Base-by-base conservation (phyloP, 1,140 invertebrate species). In the Heliconius himera region DNA sequence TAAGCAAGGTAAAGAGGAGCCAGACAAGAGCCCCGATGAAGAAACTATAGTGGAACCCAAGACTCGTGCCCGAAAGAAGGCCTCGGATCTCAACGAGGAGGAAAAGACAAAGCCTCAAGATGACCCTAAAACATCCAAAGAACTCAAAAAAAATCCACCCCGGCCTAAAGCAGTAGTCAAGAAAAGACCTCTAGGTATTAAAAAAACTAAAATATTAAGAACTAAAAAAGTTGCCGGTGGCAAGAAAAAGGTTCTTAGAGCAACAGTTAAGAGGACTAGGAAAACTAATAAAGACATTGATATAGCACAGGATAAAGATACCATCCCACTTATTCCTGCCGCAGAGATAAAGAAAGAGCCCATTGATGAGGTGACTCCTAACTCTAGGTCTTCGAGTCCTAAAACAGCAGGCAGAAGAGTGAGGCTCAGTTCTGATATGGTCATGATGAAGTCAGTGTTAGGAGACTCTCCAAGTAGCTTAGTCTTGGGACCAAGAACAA, bases 331-430 rank as follows among this genome's bases (percentile, higher is more conserved):
- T 74, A 94, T 94, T 85, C 89, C 93, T 83, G 89, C 85, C 29
- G 85, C 88, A 77, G 94, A 95, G 80, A 93, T 95, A n/a, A 95
- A 95, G 77, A 94, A 91, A 73, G 94, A 95, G 73, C 92, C 93
- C 22, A 54, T 90, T 75, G 93, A 94, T 20, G 93, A 94, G 3
- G 83, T 86, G 8, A 79, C 88, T 76, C 87, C 92, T 26, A 91
- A 89, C 77, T 95, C 94, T 22, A 91, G 94, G 74, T 95, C 94
- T 41, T 94, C 93, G 8, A 95, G 94, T 82, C 94, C 94, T 18
- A 91, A 91, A 80, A 93, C 91, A 36, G 87, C 87, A 78, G 90
- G 90, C 9, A 86, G 92, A 70, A 91, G 90, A 81, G 88, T 88
- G 73, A 92, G 94, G 82, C 87, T 93, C 22, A 95, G 89, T 81